Evolutionary conservation across 2,797 vertebrate genomes (phyloP).

Genomic region (Antrozous pallidus): DNA sequence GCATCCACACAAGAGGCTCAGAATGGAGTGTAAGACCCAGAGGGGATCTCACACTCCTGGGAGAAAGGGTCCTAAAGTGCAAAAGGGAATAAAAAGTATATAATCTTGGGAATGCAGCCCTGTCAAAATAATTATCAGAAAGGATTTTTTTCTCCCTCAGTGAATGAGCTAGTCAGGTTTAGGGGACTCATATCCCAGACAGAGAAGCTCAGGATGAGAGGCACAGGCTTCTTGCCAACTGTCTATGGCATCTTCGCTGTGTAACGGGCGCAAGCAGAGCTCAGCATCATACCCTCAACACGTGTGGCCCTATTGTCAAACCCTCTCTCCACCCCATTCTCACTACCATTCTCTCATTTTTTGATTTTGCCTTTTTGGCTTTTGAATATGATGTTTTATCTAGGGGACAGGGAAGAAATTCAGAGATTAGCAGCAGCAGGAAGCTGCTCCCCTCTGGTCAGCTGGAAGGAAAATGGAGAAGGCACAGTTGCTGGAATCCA

Average conservation of each 20-base stretch:
- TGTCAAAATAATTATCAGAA: constrained; percentile 55
- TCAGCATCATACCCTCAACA: not conserved
- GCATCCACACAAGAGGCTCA: not conserved
- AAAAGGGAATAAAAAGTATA: constrained; percentile 22
- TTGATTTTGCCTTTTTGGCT: not conserved
- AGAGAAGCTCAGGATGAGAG: constrained; percentile 14
- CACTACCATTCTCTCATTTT: not conserved
- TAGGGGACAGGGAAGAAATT: not conserved
- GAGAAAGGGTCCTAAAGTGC: constrained; percentile 25
- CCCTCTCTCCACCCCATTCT: not conserved
- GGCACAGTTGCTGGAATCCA: not conserved
- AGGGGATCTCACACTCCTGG: not conserved
- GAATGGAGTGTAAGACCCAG: not conserved
- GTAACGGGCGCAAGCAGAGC: no score
- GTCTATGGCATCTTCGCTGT: not conserved
- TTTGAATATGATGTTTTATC: not conserved
- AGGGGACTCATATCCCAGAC: constrained; percentile 47
- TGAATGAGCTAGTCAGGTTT: constrained; percentile 11
- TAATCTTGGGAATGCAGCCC: not conserved
- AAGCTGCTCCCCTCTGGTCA: not conserved
- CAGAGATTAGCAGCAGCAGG: not conserved
- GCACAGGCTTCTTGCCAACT: not conserved
- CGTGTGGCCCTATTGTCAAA: rapidly evolving
- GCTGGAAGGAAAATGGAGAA: not conserved
- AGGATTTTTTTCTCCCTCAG: not conserved